Conservation (phyloP, 2,113 vertebrate genomes). For the Parus major region DNA sequence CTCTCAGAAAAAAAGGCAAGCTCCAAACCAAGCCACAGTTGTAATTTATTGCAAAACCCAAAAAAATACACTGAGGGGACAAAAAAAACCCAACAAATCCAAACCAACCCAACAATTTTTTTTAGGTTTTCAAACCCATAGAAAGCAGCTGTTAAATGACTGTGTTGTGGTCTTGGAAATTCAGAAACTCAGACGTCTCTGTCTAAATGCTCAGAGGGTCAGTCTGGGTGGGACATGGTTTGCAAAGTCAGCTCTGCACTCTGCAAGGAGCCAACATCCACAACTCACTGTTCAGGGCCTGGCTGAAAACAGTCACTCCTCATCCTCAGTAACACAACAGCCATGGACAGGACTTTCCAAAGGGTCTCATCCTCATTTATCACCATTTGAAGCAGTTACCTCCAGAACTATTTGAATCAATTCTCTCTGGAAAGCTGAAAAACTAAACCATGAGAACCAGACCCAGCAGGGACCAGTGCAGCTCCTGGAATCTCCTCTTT, state of each 20-base stretch:
- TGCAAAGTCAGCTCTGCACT: neutral
- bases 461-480: neutral
- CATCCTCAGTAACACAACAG: neutral
- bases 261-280: neutral
- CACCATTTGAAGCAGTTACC: neutral
- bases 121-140: neutral
- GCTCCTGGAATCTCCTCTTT: neutral
- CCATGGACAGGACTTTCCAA: neutral
- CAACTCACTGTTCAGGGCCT: neutral
- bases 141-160: neutral
- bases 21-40: neutral
- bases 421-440: neutral
- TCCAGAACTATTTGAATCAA: neutral
- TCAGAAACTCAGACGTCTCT: neutral
- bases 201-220: neutral
- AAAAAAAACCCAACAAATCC: neutral
- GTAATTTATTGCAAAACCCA: neutral
- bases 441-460: neutral
- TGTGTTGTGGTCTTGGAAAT: neutral
- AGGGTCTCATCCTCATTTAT: neutral
- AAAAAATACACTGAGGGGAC: neutral
- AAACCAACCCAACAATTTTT: neutral
- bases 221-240: neutral
- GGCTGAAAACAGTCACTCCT: neutral
- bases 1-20: constrained; percentile 4